A percentile compares a stretch with the other conserved stretches of the same genome.
phyloP scores from a whole-genome alignment of 2,888 invertebrate genomes.

The Aricia artaxerxes region DNA sequence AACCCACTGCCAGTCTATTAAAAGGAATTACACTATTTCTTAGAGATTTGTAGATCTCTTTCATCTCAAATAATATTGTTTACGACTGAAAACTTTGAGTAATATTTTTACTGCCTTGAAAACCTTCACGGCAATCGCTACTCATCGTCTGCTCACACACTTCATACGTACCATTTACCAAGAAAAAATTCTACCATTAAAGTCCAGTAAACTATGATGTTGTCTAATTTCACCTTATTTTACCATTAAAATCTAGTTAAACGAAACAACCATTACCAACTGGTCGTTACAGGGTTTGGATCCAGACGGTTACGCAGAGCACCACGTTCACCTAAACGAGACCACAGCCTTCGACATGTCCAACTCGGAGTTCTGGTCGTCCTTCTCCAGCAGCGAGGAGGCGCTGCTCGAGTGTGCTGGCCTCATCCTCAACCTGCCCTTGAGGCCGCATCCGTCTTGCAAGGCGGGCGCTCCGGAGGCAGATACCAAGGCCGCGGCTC shows the following conservation, averaged over 20 bases:
- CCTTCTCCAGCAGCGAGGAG: slow-evolving; percentile 90
- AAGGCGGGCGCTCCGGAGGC: slow-evolving; percentile 56
- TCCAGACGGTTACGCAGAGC: slow-evolving; percentile 84
- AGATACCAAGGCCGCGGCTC: slow-evolving; percentile 74
- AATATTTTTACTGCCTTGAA: too few species aligned
- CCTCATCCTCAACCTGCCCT: slow-evolving; percentile 85
- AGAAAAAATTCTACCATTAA: too few species aligned
- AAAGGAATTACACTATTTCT: too few species aligned
- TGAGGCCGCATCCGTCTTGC: slow-evolving; percentile 83
- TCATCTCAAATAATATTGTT: too few species aligned
- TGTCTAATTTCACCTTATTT: too few species aligned
- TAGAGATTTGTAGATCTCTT: too few species aligned
- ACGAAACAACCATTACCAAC: not conserved
- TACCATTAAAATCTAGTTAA: not conserved
- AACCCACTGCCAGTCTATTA: too few species aligned
- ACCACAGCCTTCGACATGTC: slow-evolving; percentile 85
- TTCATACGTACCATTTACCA: too few species aligned
- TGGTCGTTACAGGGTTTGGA: slow-evolving; percentile 67
- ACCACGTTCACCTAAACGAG: slow-evolving; percentile 83
- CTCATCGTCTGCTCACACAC: too few species aligned
- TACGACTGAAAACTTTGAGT: too few species aligned
- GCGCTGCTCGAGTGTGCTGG: slow-evolving; percentile 87
- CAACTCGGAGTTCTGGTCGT: slow-evolving; percentile 90
- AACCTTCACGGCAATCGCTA: too few species aligned
- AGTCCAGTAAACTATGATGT: too few species aligned